phyloP scores from a whole-genome alignment of 2,113 vertebrate species.

The Recurvirostra avosetta region DNA sequence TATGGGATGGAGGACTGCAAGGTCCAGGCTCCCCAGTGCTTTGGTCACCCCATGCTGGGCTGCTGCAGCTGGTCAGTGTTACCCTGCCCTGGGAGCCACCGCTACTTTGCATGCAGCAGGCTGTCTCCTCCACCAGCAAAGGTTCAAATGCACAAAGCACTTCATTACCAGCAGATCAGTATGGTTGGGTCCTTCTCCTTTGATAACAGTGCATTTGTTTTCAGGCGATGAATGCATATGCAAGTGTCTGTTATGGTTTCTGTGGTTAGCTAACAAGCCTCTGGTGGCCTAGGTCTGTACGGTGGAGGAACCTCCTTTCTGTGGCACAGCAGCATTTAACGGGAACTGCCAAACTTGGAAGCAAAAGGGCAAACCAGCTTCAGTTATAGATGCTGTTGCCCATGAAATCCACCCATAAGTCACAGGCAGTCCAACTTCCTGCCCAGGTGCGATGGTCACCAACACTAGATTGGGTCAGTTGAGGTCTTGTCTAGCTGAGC shows the following conservation, averaged over 20 bases:
- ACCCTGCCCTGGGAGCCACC: background rate
- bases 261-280: background rate
- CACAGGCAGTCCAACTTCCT: background rate
- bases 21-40: accelerated
- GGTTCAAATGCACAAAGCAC: background rate
- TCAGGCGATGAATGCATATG: accelerated
- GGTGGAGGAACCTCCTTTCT: background rate
- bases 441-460: background rate
- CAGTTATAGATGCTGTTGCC: background rate
- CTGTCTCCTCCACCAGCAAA: background rate
- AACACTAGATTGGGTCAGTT: background rate
- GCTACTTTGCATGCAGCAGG: background rate
- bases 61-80: background rate
- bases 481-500: background rate
- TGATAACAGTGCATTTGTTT: background rate
- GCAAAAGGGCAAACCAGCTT: background rate
- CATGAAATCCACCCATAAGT: background rate
- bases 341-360: background rate
- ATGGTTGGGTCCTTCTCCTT: background rate
- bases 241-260: background rate
- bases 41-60: background rate
- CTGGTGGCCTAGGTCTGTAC: background rate
- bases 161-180: background rate
- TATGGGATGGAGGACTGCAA: accelerated
- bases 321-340: background rate